Evolutionary conservation across 2,888 invertebrate species (phyloP), one percentile per base, ranked within the genome.

Genomic region (Euphydryas editha): DNA sequence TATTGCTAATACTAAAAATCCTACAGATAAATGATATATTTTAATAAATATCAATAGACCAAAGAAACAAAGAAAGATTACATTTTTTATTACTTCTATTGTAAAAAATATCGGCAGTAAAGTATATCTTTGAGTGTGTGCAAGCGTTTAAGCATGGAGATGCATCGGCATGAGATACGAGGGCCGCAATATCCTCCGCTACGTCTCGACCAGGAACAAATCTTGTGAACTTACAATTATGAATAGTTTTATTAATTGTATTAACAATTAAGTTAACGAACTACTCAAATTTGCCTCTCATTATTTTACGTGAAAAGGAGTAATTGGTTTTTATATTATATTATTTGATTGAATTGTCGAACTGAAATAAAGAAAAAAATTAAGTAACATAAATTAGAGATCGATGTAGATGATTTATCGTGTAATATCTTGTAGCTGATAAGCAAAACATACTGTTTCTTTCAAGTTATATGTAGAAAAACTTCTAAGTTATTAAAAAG

Each of bases 141-240:
- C 75, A 68, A 10, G 18, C 73, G 46, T 74, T 44, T 15, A 59
- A 30, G 60, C 51, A 59, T 69, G 72, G 76, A 87, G 87, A 88
- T 85, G 83, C 78, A 81, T 76, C 76, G 59, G 70, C 69, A 63
- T 74, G 74, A 81, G 78, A 78, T 79, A n/a, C 49, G 82, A 83
- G 81, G 85, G 87, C 84, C 85, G 71, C 79, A 77, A 83, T 82
- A 89, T 89, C 89, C 90, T 87, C 78, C 76, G 73, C 78, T 80
- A 79, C 78, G 79, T 73, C 76, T 75, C 72, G 64, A 83, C 77
- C 80, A 85, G 86, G 85, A 88, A 88, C 85, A 77, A 73, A 78
- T 75, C 72, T 72, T 72, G 78, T 74, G 68, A 71, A 62, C 65
- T 71, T 54, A 66, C 67, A 69, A 68, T 63, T 67, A 65, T 68